Evolutionary conservation across 2,113 vertebrate genomes (phyloP).

Genomic region (Centropristis striata): DNA sequence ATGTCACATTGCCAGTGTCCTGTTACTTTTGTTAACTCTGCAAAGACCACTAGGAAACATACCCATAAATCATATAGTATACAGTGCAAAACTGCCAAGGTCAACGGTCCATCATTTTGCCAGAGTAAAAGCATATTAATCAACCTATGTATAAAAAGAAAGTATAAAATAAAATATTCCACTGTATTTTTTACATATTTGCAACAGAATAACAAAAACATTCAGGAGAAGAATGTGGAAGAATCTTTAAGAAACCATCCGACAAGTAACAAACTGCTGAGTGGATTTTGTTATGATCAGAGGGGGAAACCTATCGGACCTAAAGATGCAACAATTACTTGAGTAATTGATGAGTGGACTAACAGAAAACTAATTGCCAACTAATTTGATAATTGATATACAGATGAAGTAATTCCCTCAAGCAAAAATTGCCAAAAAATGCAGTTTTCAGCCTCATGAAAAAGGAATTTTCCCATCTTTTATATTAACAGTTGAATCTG

Average conservation of each 20-base stretch:
- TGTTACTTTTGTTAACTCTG: conserved; percentile 42
- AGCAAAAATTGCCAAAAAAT: too few relatives aligned
- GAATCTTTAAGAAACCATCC: conserved; percentile 30
- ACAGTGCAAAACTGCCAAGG: conserved; percentile 60
- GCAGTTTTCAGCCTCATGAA: too few relatives aligned
- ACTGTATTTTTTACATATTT: conserved; percentile 62
- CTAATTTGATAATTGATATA: too few relatives aligned
- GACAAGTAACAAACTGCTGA: conserved; percentile 9
- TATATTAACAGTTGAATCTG: too few relatives aligned
- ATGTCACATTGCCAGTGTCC: conserved; percentile 35
- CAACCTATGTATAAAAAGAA: conserved; percentile 72
- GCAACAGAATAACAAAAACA: conserved; percentile 60
- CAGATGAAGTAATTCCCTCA: too few relatives aligned
- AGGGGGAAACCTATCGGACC: conserved; percentile 46
- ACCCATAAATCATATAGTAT: conserved; percentile 31
- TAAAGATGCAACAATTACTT: not conserved
- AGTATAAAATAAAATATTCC: conserved; percentile 72
- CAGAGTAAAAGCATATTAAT: conserved; percentile 49
- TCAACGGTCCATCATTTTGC: conserved; percentile 29
- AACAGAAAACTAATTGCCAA: too few relatives aligned
- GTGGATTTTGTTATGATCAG: conserved; percentile 25
- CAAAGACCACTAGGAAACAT: conserved; percentile 41
- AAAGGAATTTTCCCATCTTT: too few relatives aligned
- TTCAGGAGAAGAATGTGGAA: conserved; percentile 29
- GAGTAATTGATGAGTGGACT: too few relatives aligned